Percentiles rank a stretch among this genome's conserved stretches.
phyloP scores from a whole-genome alignment of 2,113 vertebrate genomes.

The Cercopithecus mona region DNA sequence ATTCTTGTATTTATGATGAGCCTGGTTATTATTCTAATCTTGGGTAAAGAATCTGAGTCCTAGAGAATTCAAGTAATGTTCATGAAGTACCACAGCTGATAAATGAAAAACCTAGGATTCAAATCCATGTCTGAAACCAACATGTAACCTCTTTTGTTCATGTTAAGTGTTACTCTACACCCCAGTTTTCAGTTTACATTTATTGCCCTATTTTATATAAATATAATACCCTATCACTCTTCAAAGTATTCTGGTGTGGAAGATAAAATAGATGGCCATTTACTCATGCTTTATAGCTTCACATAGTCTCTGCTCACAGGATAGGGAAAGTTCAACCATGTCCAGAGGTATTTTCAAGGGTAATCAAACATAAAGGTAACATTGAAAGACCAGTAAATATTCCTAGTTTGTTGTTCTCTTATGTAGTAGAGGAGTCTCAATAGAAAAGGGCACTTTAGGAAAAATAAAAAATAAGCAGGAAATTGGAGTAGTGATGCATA shows the following conservation, averaged over 20 bases:
- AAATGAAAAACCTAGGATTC: not conserved
- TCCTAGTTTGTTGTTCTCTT: not conserved
- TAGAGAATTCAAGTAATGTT: not conserved
- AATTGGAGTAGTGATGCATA: not conserved
- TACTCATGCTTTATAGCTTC: not conserved
- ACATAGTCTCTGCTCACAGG: too few relatives aligned
- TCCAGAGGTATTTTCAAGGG: not conserved
- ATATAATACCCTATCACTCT: not conserved
- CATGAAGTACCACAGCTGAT: not conserved
- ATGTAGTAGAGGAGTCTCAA: not conserved
- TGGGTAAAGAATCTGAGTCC: not conserved
- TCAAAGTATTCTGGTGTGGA: not conserved
- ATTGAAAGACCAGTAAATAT: not conserved
- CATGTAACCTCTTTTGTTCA: not conserved
- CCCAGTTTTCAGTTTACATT: not conserved
- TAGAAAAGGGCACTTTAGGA: not conserved
- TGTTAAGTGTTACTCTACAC: not conserved
- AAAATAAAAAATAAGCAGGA: not conserved
- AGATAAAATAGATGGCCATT: not conserved
- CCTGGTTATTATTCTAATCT: not conserved
- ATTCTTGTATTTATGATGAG: not conserved
- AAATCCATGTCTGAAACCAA: not conserved
- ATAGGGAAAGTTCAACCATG: not conserved
- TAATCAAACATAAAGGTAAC: not conserved
- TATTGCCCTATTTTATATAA: not conserved